Percentiles rank a stretch among this genome's conserved stretches.
phyloP scores from a whole-genome alignment of 92 coral and sea anemone species.

The Blastomussa wellsi region DNA sequence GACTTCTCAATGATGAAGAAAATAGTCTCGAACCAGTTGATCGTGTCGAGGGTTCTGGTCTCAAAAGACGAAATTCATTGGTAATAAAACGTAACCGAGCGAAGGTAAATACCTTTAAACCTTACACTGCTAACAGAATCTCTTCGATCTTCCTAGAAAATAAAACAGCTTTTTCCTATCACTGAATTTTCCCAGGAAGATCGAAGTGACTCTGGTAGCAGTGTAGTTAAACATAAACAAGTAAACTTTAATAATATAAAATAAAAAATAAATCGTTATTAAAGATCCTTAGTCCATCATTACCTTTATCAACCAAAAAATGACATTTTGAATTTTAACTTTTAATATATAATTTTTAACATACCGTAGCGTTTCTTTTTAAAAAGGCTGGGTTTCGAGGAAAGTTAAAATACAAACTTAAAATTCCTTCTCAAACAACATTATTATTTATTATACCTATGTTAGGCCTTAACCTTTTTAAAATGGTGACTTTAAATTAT shows the following conservation, averaged over 20 bases:
- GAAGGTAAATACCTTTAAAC: conserved; percentile 24
- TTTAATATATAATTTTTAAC: not conserved
- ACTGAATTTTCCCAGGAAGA: too few relatives aligned
- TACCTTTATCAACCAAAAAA: not conserved
- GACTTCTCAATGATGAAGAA: conserved; percentile 11
- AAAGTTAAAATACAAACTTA: not conserved
- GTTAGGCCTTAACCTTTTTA: not conserved
- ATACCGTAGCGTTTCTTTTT: not conserved
- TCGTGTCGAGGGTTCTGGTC: not conserved
- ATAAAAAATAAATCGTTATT: not conserved
- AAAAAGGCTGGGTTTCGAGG: not conserved
- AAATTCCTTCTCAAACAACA: not conserved
- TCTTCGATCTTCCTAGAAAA: too few relatives aligned
- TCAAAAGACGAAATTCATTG: conserved; percentile 35
- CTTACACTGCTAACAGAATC: too few relatives aligned
- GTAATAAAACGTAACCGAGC: conserved; percentile 36
- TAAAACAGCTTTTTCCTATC: too few relatives aligned
- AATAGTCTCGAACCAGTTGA: not conserved
- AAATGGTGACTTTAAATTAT: not conserved
- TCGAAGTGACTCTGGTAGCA: too few relatives aligned
- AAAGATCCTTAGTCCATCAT: not conserved
- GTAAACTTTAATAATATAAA: not conserved
- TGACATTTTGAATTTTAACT: not conserved
- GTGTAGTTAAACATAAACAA: conserved; percentile 1
- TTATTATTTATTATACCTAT: not conserved